Evolutionary conservation across 1,140 invertebrate genomes (phyloP).

Genomic region (Arctopsyche grandis): DNA sequence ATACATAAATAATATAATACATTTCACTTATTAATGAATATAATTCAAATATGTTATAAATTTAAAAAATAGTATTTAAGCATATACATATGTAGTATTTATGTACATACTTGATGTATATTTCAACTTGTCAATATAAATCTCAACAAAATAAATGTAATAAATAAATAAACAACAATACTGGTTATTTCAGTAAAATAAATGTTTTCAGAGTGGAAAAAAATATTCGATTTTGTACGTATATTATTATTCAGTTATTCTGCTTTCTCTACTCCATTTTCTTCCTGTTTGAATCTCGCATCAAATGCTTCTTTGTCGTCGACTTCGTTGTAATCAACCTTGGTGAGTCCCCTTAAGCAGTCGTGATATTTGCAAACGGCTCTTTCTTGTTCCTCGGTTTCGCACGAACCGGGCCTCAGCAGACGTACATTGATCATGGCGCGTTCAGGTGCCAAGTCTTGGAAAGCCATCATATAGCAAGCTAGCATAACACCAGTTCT

Average conservation of each 20-base stretch:
- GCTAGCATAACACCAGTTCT: conserved; percentile 77
- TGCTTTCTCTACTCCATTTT: neutral
- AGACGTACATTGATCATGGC: conserved; percentile 72
- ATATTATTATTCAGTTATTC: neutral
- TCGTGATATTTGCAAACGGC: conserved; percentile 71
- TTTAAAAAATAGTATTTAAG: too few relatives aligned
- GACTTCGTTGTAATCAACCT: conserved; percentile 60
- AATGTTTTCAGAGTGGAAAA: too few relatives aligned
- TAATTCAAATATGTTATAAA: too few relatives aligned
- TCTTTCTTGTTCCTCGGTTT: conserved; percentile 74
- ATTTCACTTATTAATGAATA: too few relatives aligned
- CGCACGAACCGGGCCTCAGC: conserved; percentile 73
- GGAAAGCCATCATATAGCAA: conserved; percentile 74
- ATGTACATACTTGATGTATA: too few relatives aligned
- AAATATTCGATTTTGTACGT: too few relatives aligned
- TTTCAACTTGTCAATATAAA: too few relatives aligned
- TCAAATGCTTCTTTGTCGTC: conserved; percentile 63
- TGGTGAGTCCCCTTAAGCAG: conserved; percentile 63
- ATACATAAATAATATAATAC: too few relatives aligned
- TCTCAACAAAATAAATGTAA: too few relatives aligned
- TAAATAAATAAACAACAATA: too few relatives aligned
- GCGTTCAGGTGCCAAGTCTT: conserved; percentile 68
- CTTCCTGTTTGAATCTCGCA: conserved; percentile 56
- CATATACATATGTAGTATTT: too few relatives aligned
- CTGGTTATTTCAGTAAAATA: too few relatives aligned